Percentiles rank a stretch among this genome's conserved stretches.
Evolutionary conservation across 1,140 invertebrate species (phyloP).

Genomic region (Brachionus plicatilis): DNA sequence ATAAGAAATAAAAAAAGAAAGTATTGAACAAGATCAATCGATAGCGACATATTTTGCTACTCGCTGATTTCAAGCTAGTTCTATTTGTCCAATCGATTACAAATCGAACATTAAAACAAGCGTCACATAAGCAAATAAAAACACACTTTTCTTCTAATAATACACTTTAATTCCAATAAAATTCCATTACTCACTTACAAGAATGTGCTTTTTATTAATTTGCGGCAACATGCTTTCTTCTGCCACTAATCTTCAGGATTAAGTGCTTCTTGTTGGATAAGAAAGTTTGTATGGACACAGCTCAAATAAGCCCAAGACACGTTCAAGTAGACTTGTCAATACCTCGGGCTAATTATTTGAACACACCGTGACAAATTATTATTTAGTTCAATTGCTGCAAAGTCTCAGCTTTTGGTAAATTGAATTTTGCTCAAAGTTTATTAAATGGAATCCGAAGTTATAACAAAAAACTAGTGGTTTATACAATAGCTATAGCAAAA

Average conservation of each 20-base stretch:
- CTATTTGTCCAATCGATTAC: conserved; percentile 22
- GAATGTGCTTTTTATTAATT: conserved; percentile 25
- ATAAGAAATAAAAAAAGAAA: not conserved
- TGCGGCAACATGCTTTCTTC: not conserved
- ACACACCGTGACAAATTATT: not conserved
- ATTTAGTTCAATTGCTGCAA: not conserved
- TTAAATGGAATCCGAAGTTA: no score
- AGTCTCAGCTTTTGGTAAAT: no score
- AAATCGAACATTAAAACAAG: not conserved
- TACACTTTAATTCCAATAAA: conserved; percentile 12
- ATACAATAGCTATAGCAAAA: no score
- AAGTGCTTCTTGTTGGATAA: conserved; percentile 16
- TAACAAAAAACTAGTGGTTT: no score
- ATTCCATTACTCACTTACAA: conserved; percentile 17
- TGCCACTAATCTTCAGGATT: not conserved
- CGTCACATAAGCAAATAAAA: conserved; percentile 31
- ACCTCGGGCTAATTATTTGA: not conserved
- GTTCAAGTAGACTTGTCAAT: not conserved
- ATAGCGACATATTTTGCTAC: conserved; percentile 7
- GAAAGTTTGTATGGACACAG: not conserved
- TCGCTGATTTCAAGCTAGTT: conserved; percentile 4
- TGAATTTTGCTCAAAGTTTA: no score
- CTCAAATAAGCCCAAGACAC: not conserved
- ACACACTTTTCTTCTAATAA: conserved; percentile 13
- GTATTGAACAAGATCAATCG: conserved; percentile 8